Conservation (phyloP, 2,888 invertebrate species). For the Drosophila conformis region DNA sequence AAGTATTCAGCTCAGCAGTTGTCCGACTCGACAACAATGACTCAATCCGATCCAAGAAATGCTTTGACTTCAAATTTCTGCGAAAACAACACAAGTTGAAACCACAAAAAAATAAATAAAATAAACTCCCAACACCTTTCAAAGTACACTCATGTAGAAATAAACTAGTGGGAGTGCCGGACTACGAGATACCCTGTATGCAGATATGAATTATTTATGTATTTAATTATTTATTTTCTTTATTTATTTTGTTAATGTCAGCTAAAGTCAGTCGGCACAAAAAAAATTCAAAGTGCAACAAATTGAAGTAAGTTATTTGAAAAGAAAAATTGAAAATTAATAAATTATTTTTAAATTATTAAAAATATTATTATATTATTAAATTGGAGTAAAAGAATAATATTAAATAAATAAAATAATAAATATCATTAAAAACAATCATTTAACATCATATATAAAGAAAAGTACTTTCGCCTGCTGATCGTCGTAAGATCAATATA, state of each 20-base stretch:
- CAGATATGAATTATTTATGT: background rate
- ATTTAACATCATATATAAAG: background rate
- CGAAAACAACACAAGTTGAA: conserved; percentile 50
- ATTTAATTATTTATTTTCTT: background rate
- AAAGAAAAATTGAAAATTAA: background rate
- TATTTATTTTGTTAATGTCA: too few relatives aligned
- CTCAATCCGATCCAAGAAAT: conserved; percentile 51
- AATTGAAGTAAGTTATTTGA: background rate
- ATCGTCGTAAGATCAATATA: background rate
- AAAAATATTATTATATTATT: too few relatives aligned
- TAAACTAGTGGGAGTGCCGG: background rate
- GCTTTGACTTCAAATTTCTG: conserved; percentile 43
- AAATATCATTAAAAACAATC: too few relatives aligned
- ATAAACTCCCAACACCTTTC: conserved; percentile 16
- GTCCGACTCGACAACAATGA: conserved; percentile 30
- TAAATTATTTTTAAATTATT: background rate
- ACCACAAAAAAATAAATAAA: background rate
- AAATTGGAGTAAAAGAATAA: background rate
- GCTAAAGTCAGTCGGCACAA: too few relatives aligned
- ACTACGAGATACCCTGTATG: background rate
- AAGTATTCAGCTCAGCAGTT: conserved; percentile 17
- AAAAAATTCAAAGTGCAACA: background rate
- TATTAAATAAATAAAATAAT: background rate
- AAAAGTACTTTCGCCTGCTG: background rate
- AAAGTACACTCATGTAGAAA: conserved; percentile 24